Conservation (phyloP, 2,888 invertebrate species). For the Pyrrhia umbra region DNA sequence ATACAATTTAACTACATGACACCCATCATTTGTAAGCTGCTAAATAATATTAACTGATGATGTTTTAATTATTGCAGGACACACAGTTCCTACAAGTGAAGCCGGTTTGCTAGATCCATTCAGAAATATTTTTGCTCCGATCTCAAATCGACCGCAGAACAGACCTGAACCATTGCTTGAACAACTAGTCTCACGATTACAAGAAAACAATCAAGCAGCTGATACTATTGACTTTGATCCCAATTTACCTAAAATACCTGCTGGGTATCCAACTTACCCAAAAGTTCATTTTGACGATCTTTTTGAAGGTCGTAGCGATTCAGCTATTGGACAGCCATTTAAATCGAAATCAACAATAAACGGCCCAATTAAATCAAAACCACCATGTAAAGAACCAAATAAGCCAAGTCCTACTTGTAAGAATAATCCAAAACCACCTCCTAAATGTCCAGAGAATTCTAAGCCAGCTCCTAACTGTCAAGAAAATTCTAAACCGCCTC, state of each 20-base stretch:
- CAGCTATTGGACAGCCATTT: background rate
- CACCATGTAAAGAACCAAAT: background rate
- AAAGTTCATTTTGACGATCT: background rate
- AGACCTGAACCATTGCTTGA: constrained; percentile 1
- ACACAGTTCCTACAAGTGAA: constrained; percentile 4
- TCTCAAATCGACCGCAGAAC: background rate
- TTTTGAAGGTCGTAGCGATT: constrained; percentile 1
- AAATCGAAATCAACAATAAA: background rate
- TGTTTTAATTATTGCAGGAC: constrained; percentile 36
- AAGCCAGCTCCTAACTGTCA: background rate
- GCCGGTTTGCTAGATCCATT: constrained; percentile 34
- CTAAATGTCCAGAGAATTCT: background rate
- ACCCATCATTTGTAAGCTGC: no score
- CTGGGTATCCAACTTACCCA: background rate
- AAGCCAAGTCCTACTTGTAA: background rate
- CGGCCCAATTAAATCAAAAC: background rate
- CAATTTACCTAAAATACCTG: background rate
- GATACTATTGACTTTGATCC: background rate
- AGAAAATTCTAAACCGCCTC: background rate
- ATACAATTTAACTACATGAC: no score
- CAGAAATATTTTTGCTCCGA: constrained; percentile 26
- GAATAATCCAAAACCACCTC: background rate
- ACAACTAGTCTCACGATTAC: constrained; percentile 20
- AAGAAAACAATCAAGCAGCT: background rate
- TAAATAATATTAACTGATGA: background rate